phyloP scores from a whole-genome alignment of 2,113 vertebrate species.

The Lasiurus borealis region DNA sequence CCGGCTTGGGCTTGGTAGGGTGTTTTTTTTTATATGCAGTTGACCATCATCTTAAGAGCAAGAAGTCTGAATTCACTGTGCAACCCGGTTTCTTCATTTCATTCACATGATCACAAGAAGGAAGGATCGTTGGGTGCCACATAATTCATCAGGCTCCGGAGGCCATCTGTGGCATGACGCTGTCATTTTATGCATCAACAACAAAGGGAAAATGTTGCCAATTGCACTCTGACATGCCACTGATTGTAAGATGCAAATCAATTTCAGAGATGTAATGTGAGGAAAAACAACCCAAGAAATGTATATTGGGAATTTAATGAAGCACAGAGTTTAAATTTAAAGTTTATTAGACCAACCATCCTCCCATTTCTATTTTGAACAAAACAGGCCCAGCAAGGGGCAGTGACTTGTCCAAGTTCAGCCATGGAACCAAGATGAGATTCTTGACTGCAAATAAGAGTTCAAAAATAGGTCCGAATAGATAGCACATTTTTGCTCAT shows the following conservation, averaged over 20 bases:
- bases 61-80: neutral
- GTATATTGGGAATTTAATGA: neutral
- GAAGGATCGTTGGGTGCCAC: neutral
- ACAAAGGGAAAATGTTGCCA: conserved; percentile 61
- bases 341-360: neutral
- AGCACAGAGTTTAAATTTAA: conserved; percentile 14
- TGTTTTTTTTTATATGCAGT: neutral
- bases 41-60: neutral
- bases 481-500: neutral
- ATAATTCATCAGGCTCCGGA: neutral
- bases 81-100: neutral
- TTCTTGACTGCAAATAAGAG: neutral
- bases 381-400: neutral
- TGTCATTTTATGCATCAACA: conserved; percentile 48
- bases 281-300: neutral
- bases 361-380: neutral
- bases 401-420: neutral
- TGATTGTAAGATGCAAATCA: conserved; percentile 59
- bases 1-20: too few relatives aligned
- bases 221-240: conserved; percentile 52
- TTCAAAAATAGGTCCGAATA: neutral
- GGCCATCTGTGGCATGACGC: neutral
- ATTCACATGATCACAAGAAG: neutral
- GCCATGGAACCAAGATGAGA: neutral
- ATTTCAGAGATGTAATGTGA: conserved; percentile 58